Conservation (phyloP, 1,140 invertebrate species). For the Nylanderia fulva region DNA sequence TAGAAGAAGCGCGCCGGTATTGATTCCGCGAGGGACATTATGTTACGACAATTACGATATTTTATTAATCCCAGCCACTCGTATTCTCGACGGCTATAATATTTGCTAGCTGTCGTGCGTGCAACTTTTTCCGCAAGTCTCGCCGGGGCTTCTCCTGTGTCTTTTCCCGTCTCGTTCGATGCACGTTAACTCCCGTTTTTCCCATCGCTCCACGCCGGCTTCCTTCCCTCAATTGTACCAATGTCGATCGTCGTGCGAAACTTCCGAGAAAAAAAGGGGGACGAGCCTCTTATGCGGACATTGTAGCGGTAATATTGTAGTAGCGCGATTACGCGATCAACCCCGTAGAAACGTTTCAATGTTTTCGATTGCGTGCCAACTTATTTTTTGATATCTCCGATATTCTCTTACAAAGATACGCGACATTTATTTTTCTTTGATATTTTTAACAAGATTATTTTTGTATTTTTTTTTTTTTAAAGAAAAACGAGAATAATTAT, state of each 20-base stretch:
- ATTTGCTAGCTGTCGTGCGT: conserved; percentile 12
- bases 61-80: conserved; percentile 71
- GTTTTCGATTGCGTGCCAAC: conserved; percentile 10
- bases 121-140: neutral
- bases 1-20: conserved; percentile 54
- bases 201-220: neutral
- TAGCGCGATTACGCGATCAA: conserved; percentile 26
- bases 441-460: neutral
- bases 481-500: neutral
- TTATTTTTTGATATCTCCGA: neutral
- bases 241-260: conserved; percentile 37
- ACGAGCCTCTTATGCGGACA: neutral
- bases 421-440: neutral
- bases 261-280: conserved; percentile 34
- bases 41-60: conserved; percentile 67
- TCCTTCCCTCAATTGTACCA: conserved; percentile 24
- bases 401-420: neutral
- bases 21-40: conserved; percentile 62
- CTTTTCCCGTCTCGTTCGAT: conserved; percentile 24
- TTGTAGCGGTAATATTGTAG: conserved; percentile 15
- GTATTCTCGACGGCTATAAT: conserved; percentile 48
- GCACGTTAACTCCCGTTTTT: neutral
- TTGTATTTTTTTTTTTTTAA: too few relatives aligned
- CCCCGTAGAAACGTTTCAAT: neutral
- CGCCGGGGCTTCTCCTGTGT: neutral